Evolutionary conservation across 2,888 invertebrate species (phyloP), one percentile per base, ranked within the genome.

Genomic region (Rhodophaea formosa): DNA sequence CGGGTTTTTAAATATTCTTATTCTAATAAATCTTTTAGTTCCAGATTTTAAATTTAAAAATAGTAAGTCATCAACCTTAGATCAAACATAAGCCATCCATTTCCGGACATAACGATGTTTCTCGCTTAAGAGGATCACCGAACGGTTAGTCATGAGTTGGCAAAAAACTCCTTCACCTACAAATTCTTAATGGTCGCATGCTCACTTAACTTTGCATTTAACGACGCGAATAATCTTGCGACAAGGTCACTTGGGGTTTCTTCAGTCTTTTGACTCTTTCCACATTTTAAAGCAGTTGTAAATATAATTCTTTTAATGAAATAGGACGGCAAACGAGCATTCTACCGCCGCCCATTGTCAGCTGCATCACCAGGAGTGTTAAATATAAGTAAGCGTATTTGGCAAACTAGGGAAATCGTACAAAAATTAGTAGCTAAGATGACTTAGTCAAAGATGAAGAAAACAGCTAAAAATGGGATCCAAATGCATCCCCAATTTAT

Each of bases 111-210:
- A 54, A 54, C 32, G 46, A 55, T 14, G 39, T 56, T 29, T 29
- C 44, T 53, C 42, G n/a, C 14, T 30, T 44, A 55, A 35, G 45
- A 55, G 35, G 56, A 47, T 56, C 56, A 56, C 47, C 32, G 56
- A 1, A 46, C 47, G 39, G 12, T 56, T 47, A 56, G 47, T 46
- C 35, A 55, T 44, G 35, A 55, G 35, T 47, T 16, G 32, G 30
- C 46, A 47, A 54, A 53, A 53, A 39, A 53, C 35, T 29, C 29
- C 16, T 44, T 32, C 29, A 30, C 32, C 32, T 16, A 45, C 43
- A 54, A 46, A 46, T 45, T 32, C 8, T 55, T 55, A 46, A 55
- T 46, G 16, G 35, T 45, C 23, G 46, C 17, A 44, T 55, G 46
- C 46, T 46, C 45, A 51, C 51, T 32, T 45, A 45, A 15, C 32